Evolutionary conservation across 2,113 vertebrate species (phyloP).

Genomic region (Chauna torquata): DNA sequence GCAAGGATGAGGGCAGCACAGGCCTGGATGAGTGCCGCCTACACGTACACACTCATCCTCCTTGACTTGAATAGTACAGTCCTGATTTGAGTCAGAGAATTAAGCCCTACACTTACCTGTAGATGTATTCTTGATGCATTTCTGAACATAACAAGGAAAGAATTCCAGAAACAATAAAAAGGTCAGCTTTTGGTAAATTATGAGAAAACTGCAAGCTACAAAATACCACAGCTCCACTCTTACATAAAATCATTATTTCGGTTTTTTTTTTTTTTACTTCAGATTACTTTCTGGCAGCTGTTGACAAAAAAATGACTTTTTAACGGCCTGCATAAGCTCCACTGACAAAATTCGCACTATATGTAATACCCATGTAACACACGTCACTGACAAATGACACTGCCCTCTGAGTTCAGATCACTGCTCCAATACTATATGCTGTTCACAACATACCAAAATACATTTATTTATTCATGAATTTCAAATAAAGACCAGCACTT

Average conservation of each 20-base stretch:
- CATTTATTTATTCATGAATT: not conserved
- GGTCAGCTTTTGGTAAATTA: not conserved
- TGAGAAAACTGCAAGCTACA: not conserved
- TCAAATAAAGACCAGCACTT: not conserved
- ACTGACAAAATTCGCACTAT: not conserved
- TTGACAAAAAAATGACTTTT: not conserved
- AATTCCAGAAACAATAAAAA: not conserved
- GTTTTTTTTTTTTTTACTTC: not conserved
- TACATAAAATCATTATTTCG: not conserved
- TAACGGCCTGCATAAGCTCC: not conserved
- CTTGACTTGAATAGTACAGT: not conserved
- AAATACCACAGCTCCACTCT: not conserved
- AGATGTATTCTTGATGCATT: not conserved
- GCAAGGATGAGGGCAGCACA: not conserved
- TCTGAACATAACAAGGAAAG: not conserved
- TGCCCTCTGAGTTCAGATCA: not conserved
- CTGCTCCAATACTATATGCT: not conserved
- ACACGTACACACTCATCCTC: no score
- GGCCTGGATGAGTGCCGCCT: not conserved
- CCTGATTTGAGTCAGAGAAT: not conserved
- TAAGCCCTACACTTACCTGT: fast-evolving
- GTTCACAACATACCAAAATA: not conserved
- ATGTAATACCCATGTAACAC: not conserved
- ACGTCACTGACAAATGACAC: not conserved
- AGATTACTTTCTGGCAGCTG: not conserved